Conservation (phyloP, 1,140 invertebrate genomes). For the Homarus americanus region DNA sequence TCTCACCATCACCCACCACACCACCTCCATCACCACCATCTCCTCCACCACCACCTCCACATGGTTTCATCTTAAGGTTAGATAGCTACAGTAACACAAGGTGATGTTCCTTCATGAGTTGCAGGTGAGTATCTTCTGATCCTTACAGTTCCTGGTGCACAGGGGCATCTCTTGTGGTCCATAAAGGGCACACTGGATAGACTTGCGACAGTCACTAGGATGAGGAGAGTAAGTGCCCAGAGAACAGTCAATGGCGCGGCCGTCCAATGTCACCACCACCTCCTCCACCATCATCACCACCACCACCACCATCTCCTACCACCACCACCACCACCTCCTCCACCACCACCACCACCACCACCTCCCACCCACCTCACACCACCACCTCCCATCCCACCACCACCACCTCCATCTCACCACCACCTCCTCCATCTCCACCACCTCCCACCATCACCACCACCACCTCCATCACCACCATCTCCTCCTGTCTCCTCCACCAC, state of each 20-base stretch:
- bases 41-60: too few relatives aligned
- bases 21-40: too few relatives aligned
- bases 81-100: conserved; percentile 5
- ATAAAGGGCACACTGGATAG: conserved; percentile 53
- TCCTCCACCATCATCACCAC: neutral
- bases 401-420: neutral
- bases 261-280: conserved; percentile 40
- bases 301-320: too few relatives aligned
- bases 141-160: neutral
- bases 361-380: neutral
- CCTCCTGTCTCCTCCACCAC: neutral
- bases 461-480: neutral
- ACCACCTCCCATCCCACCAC: neutral
- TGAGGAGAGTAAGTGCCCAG: neutral
- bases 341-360: neutral
- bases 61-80: conserved; percentile 4
- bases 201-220: conserved; percentile 57
- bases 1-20: too few relatives aligned
- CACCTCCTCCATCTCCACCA: neutral
- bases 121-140: neutral
- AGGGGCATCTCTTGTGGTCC: conserved; percentile 30
- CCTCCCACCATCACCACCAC: conserved; percentile 12
- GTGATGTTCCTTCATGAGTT: neutral
- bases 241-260: conserved; percentile 44
- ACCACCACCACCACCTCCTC: too few relatives aligned